Conservation (phyloP, 2,113 vertebrate species). For the Junco hyemalis region DNA sequence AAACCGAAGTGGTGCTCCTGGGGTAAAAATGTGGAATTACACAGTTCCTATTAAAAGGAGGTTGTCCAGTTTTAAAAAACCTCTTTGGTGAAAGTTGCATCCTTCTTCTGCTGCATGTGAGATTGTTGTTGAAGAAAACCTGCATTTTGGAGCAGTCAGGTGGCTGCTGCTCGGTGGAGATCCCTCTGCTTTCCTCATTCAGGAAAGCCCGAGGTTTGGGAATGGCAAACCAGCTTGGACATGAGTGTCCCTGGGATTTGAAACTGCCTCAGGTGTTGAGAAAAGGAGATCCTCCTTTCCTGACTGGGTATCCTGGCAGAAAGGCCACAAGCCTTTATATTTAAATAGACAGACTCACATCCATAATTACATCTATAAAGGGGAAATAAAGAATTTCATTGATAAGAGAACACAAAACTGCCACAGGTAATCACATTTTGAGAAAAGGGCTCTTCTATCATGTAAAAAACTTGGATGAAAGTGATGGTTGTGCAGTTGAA, state of each 20-base stretch:
- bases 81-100: not conserved
- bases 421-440: accelerated
- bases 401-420: not conserved
- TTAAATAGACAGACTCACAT: not conserved
- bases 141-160: not conserved
- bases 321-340: not conserved
- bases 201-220: not conserved
- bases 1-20: not conserved
- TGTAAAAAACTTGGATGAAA: not conserved
- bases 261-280: not conserved
- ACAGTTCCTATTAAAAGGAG: not conserved
- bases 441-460: not conserved
- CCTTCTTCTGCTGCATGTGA: not conserved
- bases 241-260: accelerated
- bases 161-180: not conserved
- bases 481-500: not conserved
- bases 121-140: accelerated
- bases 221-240: not conserved
- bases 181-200: not conserved
- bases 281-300: not conserved
- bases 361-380: not conserved
- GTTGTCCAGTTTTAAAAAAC: accelerated
- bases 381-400: not conserved
- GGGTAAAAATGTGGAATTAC: not conserved
- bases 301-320: not conserved